Evolutionary conservation across 2,113 vertebrate genomes (phyloP).

Genomic region (Bujurquina vittata): DNA sequence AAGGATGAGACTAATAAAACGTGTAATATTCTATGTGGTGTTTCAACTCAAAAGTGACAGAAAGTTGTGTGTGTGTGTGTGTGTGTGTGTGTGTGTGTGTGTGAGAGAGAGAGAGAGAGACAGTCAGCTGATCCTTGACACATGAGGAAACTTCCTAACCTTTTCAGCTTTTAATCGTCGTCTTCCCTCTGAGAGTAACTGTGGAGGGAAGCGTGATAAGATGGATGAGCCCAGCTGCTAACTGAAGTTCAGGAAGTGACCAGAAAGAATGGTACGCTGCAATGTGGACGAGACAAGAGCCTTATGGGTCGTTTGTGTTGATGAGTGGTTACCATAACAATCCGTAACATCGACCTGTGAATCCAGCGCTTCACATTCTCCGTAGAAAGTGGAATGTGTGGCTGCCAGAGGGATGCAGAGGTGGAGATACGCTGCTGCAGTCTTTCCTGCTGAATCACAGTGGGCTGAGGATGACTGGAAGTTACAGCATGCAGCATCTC

Average conservation of each 20-base stretch:
- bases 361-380: neutral
- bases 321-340: slow-evolving; percentile 19
- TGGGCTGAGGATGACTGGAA: slow-evolving; percentile 45
- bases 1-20: too few species aligned
- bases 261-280: neutral
- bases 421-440: slow-evolving; percentile 19
- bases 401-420: slow-evolving; percentile 2
- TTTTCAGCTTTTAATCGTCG: slow-evolving; percentile 15
- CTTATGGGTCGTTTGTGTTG: neutral
- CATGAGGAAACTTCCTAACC: slow-evolving; percentile 14
- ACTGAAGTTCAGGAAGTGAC: slow-evolving; percentile 3
- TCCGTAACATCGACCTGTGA: slow-evolving; percentile 48
- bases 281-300: neutral
- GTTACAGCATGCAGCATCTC: neutral
- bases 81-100: too few species aligned
- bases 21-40: too few species aligned
- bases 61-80: too few species aligned
- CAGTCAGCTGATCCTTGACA: slow-evolving; percentile 1
- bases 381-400: neutral
- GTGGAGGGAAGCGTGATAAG: slow-evolving; percentile 1
- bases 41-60: too few species aligned
- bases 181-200: slow-evolving; percentile 17
- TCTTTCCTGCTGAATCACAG: slow-evolving; percentile 73
- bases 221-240: neutral
- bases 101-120: neutral